Evolutionary conservation across 2,888 invertebrate genomes (phyloP), one percentile per base, ranked within the genome.

Genomic region (Scaptomyza parva): DNA sequence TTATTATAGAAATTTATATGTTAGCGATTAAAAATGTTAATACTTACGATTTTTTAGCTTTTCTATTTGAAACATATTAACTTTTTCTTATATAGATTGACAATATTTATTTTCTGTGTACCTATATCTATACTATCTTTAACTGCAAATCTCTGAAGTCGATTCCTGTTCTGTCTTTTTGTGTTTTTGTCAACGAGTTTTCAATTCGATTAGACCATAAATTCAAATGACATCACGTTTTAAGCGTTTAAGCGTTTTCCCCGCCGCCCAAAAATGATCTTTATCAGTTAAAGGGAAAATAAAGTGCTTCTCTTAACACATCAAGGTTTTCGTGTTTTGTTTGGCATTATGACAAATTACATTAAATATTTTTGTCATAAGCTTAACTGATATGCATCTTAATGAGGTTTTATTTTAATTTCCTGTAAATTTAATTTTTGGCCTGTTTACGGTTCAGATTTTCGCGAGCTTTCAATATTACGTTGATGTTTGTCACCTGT

Each of bases 171-270:
- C 22, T 48, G 33, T 37, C 24, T 30, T n/a, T 28, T 22, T 37
- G 30, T 24, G 17, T 43, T 18, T 18, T 26, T 57, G n/a, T 47
- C 55, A 28, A 9, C 22, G 28, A 8, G 28, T 1, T 26, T 28
- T 28, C 28, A 35, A 35, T 60, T 73, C 76, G 70, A 72, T 86
- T 67, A 67, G 70, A 63, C 63, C 78, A 84, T 86, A 77, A 86
- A 84, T 86, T 86, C 64, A 53, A 68, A 62, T 62, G 53, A 63
- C 70, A 81, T 70, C 83, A 84, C 83, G 83, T 80, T 88, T 88
- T 70, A 57, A 67, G 63, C 79, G 14, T 11, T 44, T 76, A n/a
- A n/a, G n/a, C n/a, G n/a, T n/a, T 78, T 72, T 68, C 52, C 55
- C 2, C 12, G 3, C 28, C n/a, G n/a, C 9, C 28, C 11, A 30